A percentile compares a stretch with the other conserved stretches of the same genome.
Conservation (phyloP, 2,888 invertebrate species). For the Prenolepis imparis region DNA sequence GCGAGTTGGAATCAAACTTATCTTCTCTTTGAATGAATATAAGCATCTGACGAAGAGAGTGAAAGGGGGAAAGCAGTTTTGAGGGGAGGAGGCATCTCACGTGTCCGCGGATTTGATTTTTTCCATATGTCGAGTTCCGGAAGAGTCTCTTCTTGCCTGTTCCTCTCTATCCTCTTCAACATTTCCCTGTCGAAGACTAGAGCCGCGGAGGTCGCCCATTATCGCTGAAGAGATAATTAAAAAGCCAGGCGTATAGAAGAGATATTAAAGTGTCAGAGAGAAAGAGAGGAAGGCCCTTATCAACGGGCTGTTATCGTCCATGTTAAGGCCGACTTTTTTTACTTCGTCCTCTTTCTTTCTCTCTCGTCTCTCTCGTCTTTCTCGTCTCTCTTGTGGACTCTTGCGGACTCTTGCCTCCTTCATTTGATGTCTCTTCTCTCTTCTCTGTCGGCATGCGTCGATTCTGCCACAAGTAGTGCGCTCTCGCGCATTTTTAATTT, state of each 20-base stretch:
- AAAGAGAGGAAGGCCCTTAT: constrained; percentile 78
- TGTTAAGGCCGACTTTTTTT: constrained; percentile 71
- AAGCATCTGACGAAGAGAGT: not conserved
- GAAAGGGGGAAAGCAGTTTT: not conserved
- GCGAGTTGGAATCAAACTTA: not conserved
- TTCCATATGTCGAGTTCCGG: constrained; percentile 54
- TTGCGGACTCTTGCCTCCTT: constrained; percentile 18
- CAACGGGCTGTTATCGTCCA: constrained; percentile 82
- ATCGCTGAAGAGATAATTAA: constrained; percentile 83
- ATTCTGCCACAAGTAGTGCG: constrained; percentile 46
- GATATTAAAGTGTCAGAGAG: constrained; percentile 75
- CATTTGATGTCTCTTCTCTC: constrained; percentile 9
- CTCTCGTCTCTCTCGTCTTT: not conserved
- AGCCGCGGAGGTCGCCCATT: constrained; percentile 79
- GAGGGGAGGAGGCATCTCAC: constrained; percentile 46
- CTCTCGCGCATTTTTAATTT: constrained; percentile 22
- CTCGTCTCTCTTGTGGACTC: constrained; percentile 27
- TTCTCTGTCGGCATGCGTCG: not conserved
- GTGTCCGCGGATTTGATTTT: constrained; percentile 68
- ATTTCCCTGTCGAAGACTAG: constrained; percentile 78
- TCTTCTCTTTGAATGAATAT: constrained; percentile 3
- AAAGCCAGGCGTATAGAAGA: constrained; percentile 79
- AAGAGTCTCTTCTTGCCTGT: constrained; percentile 62
- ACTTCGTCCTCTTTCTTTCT: constrained; percentile 29
- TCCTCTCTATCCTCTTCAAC: constrained; percentile 68